phyloP scores from a whole-genome alignment of 2,888 invertebrate genomes.

The Halictus ligatus region DNA sequence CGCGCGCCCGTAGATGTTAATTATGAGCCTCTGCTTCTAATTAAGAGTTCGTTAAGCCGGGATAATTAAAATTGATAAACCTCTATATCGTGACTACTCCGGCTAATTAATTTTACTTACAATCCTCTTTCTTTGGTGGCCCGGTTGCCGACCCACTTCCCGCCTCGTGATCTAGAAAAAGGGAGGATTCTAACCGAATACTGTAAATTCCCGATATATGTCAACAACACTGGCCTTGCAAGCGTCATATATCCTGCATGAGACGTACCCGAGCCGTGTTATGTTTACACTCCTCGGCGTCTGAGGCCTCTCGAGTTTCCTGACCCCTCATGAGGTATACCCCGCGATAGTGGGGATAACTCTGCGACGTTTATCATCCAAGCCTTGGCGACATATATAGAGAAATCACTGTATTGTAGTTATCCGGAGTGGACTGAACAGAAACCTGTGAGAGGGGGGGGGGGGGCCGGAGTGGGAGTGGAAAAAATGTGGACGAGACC shows the following conservation, averaged over 20 bases:
- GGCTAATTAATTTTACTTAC: constrained; percentile 50
- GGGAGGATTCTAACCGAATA: neutral
- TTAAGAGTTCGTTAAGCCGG: constrained; percentile 55
- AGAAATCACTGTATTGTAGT: neutral
- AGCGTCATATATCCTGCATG: too few species aligned
- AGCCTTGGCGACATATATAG: too few species aligned
- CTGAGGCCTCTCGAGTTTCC: too few species aligned
- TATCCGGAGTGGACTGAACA: neutral
- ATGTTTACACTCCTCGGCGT: too few species aligned
- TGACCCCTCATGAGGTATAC: too few species aligned
- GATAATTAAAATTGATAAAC: constrained; percentile 58
- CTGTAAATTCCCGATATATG: too few species aligned
- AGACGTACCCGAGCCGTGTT: too few species aligned
- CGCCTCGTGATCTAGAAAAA: neutral
- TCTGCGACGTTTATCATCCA: too few species aligned
- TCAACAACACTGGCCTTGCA: too few species aligned
- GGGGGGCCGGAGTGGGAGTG: neutral
- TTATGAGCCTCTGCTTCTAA: constrained; percentile 38
- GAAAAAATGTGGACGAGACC: neutral
- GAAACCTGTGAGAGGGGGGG: neutral
- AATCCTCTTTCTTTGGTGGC: neutral
- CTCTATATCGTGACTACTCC: constrained; percentile 41
- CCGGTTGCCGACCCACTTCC: neutral
- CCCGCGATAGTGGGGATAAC: too few species aligned
- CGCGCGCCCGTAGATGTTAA: constrained; percentile 28